phyloP scores from a whole-genome alignment of 1,140 invertebrate genomes.

The Schlechtendalia chinensis region DNA sequence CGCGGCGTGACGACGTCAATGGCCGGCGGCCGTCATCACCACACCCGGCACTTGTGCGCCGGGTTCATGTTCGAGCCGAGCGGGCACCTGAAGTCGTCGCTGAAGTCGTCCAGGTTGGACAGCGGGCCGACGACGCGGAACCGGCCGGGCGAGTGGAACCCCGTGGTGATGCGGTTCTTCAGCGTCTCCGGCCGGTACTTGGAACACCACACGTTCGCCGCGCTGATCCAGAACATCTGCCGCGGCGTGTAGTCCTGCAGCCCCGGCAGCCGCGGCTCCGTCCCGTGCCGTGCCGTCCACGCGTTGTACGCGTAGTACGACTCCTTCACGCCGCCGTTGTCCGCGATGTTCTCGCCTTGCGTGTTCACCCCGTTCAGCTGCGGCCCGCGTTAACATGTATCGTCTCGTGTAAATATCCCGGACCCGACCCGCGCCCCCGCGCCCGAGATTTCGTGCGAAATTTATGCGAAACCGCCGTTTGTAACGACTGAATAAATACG shows the following conservation, averaged over 20 bases:
- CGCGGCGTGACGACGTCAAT: too few species aligned
- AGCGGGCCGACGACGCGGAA: constrained; percentile 85
- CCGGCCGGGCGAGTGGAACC: constrained; percentile 74
- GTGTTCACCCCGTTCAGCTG: constrained; percentile 84
- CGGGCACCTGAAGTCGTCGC: constrained; percentile 83
- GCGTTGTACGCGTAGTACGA: constrained; percentile 78
- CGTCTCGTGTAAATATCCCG: too few species aligned
- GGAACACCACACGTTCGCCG: constrained; percentile 69
- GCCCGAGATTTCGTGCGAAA: too few species aligned
- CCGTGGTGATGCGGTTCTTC: constrained; percentile 55
- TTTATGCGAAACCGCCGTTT: too few species aligned
- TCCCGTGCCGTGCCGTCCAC: constrained; percentile 67
- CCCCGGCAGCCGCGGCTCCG: constrained; percentile 66
- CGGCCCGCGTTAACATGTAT: too few species aligned
- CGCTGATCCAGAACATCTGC: constrained; percentile 78
- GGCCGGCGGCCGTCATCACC: constrained; percentile 58
- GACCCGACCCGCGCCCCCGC: too few species aligned
- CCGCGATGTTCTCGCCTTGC: constrained; percentile 89
- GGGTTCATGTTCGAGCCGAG: constrained; percentile 83
- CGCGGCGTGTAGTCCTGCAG: constrained; percentile 60
- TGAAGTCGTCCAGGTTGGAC: constrained; percentile 86
- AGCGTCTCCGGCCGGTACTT: constrained; percentile 62
- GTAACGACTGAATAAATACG: too few species aligned
- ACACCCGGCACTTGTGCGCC: constrained; percentile 77
- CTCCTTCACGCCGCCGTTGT: constrained; percentile 85